phyloP scores from a whole-genome alignment of 2,113 vertebrate species.

The Tachysurus fulvidraco region DNA sequence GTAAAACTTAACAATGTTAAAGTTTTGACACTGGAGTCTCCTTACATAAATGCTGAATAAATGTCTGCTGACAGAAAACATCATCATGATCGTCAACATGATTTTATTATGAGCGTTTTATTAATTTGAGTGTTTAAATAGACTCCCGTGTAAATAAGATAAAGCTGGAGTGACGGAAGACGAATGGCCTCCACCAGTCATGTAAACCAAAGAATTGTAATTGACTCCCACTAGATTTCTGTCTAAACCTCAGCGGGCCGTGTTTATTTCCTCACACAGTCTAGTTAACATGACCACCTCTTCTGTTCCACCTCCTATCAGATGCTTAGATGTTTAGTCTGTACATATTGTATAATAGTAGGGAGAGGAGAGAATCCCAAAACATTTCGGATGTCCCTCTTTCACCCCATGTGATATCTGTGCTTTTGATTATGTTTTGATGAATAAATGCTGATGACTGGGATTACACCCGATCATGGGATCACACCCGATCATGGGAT shows the following conservation, averaged over 20 bases:
- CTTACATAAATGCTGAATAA: background rate
- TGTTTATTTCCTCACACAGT: background rate
- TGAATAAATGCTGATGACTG: background rate
- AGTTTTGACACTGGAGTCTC: background rate
- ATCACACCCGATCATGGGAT: background rate
- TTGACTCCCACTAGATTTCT: background rate
- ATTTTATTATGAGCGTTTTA: background rate
- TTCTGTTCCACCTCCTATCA: background rate
- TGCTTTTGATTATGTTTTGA: background rate
- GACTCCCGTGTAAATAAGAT: background rate
- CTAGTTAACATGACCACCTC: background rate
- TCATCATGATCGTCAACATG: background rate
- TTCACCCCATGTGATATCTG: background rate
- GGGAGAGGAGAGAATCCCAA: background rate
- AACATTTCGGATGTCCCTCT: background rate
- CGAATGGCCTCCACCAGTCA: background rate
- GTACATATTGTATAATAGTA: background rate
- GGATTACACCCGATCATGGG: background rate
- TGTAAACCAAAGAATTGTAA: background rate
- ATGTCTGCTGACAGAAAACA: background rate
- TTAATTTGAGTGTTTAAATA: background rate
- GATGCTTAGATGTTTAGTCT: background rate
- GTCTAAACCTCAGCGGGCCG: background rate
- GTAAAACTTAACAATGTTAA: background rate
- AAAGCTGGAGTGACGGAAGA: background rate